Conservation (phyloP, 2,113 vertebrate genomes). For the sheep (Ovis aries) region DNA sequence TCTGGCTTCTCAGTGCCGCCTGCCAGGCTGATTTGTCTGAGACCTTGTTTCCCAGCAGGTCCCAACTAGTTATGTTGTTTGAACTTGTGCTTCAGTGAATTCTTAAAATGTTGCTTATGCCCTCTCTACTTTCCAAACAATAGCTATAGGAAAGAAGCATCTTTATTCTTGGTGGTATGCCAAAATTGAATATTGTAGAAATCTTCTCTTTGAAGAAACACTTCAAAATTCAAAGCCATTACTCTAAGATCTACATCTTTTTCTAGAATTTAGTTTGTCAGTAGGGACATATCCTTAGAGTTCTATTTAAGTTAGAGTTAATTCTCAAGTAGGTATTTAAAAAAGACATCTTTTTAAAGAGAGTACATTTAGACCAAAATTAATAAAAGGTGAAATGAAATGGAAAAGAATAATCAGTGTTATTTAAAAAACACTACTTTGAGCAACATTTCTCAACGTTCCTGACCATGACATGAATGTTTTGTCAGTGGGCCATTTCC, state of each 20-base stretch:
- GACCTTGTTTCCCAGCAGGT: constrained; percentile 34
- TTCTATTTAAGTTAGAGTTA: background rate
- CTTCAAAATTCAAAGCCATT: background rate
- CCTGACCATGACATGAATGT: background rate
- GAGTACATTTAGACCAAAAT: background rate
- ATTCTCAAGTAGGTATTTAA: background rate
- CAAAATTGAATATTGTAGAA: background rate
- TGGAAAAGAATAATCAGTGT: background rate
- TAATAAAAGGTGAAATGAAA: background rate
- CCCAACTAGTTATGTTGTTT: constrained; percentile 2
- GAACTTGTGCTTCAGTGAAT: constrained; percentile 39
- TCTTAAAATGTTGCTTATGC: constrained; percentile 7
- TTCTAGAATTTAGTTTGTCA: constrained; percentile 2
- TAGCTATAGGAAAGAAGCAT: background rate
- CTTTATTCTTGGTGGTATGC: background rate
- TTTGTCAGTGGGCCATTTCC: background rate
- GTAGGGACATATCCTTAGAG: background rate
- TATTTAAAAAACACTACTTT: background rate
- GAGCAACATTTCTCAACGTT: background rate
- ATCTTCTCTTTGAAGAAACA: background rate
- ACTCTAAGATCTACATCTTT: background rate
- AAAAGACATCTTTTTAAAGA: background rate
- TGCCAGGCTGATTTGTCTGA: constrained; percentile 4
- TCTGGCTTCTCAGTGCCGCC: background rate
- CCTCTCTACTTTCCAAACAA: constrained; percentile 8